Percentiles rank a stretch among this genome's conserved stretches.
These are phyloP conservation scores for Drosophila leontia DNA, from an alignment of 1,140 invertebrate genomes.

Conservation along the genomic window DNA sequence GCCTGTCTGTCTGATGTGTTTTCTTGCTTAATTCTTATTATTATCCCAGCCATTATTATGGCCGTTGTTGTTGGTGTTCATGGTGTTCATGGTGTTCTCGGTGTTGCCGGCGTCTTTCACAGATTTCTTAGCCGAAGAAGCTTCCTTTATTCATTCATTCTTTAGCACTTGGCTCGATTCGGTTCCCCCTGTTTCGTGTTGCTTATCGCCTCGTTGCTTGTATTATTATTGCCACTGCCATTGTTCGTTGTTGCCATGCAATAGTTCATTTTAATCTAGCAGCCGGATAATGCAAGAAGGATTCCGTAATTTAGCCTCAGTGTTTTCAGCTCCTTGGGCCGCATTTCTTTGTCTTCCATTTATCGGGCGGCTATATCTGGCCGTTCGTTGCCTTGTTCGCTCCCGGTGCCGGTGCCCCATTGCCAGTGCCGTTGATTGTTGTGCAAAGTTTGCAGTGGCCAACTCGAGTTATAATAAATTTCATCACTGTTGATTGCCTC, in stretches of 20 bases:
- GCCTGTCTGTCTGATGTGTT: conserved; percentile 72
- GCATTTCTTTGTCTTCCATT: conserved; percentile 65
- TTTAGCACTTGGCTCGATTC: conserved; percentile 62
- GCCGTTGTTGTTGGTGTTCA: conserved; percentile 45
- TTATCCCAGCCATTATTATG: conserved; percentile 82
- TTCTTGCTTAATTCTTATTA: conserved; percentile 84
- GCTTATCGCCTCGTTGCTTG: conserved; percentile 80
- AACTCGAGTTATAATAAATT: conserved; percentile 76
- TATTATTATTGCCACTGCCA: conserved; percentile 80
- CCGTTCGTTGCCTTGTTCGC: conserved; percentile 9
- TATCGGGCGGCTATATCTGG: conserved; percentile 60
- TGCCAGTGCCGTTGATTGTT: conserved; percentile 44
- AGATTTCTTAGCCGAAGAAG: conserved; percentile 58
- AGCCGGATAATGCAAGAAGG: conserved; percentile 82
- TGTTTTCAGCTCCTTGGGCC: conserved; percentile 24
- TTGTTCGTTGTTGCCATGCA: conserved; percentile 74
- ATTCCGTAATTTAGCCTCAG: conserved; percentile 74
- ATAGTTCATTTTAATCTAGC: conserved; percentile 84
- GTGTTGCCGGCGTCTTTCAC: conserved; percentile 59
- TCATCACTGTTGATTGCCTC: conserved; percentile 69
- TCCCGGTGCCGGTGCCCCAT: conserved; percentile 1
- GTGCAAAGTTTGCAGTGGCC: conserved; percentile 63
- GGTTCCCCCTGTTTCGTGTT: conserved; percentile 65
- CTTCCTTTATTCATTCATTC: conserved; percentile 60
- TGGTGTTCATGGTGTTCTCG: conserved; percentile 23